Percentiles rank a stretch among this genome's conserved stretches.
These are phyloP conservation scores for Spisula solida DNA, from an alignment of 2,888 invertebrate species.

Conservation along the genomic window DNA sequence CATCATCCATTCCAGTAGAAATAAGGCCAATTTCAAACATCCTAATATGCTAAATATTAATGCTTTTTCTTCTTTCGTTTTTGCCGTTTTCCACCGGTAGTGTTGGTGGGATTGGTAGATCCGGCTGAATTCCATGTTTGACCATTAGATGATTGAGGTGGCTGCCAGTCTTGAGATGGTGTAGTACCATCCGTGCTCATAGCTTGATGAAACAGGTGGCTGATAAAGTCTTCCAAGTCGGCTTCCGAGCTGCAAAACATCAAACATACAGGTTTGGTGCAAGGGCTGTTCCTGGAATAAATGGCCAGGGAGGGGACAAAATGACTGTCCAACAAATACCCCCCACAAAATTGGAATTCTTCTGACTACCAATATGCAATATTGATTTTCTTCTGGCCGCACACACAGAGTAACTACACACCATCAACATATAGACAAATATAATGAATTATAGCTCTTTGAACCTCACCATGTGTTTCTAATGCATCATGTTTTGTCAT, in stretches of 20 bases:
- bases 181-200: conserved; percentile 75
- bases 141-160: conserved; percentile 65
- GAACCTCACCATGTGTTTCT: too few species aligned
- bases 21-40: conserved; percentile 41
- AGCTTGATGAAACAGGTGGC: conserved; percentile 92
- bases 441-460: too few species aligned
- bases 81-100: conserved; percentile 71
- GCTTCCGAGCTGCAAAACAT: conserved; percentile 88
- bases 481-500: too few species aligned
- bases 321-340: too few species aligned
- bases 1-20: conserved; percentile 19
- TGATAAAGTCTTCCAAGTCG: conserved; percentile 94
- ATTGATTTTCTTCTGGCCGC: too few species aligned
- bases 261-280: too few species aligned
- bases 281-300: too few species aligned
- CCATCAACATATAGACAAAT: too few species aligned
- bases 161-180: conserved; percentile 74
- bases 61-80: conserved; percentile 81
- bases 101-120: conserved; percentile 48
- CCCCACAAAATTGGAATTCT: too few species aligned
- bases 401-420: too few species aligned
- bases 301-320: too few species aligned
- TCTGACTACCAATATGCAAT: too few species aligned
- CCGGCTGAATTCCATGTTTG: conserved; percentile 58
- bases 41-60: conserved; percentile 61